Base-by-base conservation (phyloP, 2,797 vertebrate species). In the Melanotaenia parkinsoni region DNA sequence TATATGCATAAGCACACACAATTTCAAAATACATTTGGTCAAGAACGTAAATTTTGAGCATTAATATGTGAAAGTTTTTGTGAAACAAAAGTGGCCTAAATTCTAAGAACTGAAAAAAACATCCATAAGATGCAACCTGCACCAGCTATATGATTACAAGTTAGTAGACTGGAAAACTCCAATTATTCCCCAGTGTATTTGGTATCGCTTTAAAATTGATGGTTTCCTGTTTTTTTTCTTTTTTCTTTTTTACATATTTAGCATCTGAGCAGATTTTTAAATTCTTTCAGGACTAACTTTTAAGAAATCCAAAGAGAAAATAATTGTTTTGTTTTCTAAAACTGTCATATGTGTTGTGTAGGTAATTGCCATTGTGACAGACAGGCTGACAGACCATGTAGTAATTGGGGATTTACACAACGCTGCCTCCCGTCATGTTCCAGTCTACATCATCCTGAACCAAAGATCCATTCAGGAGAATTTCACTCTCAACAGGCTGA, bases 361-460 rank as follows among this genome's bases (percentile, higher is more conserved):
- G 97, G 89, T 97, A 20, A 94, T 98, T 58, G 97, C 96, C 1
- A 84, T 97, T 1, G 96, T 95, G 71, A 96, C 95, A 63, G 96
- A 98, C 35, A 70, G 87, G 76, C 80, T 98, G 84, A 96, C 96
- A 2, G 96, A 98, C 67, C 88, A 88, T 11, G 86, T 93, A 1
- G 92, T 97, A 70, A 95, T 97, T 40, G 75, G 51, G 1, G 97
- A 97, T 87, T 86, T 98, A 60, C 91, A 94, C 37, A 83, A 35
- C 0, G 91, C 94, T 0, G 96, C 96, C 0, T 93, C 92, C 1
- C 92, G 88, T 0, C 92, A 94, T 4, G 90, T 97, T 18, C 89
- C 96, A 0, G 94, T 97, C 32, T 98, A 98, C 83, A 89, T 98
- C 70, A 94, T 97, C 66, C 91, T 98, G 63, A 95, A 95, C 84